These are phyloP conservation scores for Oryzias sinensis DNA, from an alignment of 2,797 vertebrate species.

Conservation along the genomic window DNA sequence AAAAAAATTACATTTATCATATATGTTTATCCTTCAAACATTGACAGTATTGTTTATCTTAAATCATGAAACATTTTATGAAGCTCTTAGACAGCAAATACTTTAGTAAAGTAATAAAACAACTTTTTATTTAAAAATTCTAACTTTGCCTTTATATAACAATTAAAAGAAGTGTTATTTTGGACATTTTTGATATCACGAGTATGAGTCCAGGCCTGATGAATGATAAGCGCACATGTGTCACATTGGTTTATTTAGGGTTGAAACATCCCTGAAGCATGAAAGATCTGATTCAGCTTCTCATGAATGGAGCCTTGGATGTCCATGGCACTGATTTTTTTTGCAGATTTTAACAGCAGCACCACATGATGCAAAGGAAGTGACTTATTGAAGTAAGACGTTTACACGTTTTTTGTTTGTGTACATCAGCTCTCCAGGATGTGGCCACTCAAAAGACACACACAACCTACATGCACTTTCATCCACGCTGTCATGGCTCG, in stretches of 20 bases:
- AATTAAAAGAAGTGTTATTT: no score
- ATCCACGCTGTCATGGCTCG: constrained; percentile 46
- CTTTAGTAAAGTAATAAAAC: no score
- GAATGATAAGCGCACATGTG: no score
- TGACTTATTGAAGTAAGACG: constrained; percentile 35
- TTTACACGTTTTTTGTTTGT: constrained; percentile 29
- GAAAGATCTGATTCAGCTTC: constrained; percentile 16
- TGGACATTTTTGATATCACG: no score
- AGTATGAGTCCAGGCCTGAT: no score
- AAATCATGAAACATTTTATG: no score
- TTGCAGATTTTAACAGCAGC: constrained; percentile 15
- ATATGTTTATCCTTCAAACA: no score
- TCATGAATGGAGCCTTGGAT: constrained; percentile 15
- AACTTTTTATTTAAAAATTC: no score
- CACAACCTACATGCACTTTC: constrained; percentile 12
- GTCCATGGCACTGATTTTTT: constrained; percentile 46
- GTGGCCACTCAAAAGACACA: neutral
- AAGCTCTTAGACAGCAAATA: no score
- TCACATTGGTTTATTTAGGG: neutral
- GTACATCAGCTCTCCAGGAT: constrained; percentile 6
- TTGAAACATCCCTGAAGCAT: constrained; percentile 29
- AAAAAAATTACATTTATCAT: no score
- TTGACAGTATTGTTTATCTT: no score
- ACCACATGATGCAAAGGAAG: constrained; percentile 25
- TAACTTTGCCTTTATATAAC: no score